phyloP scores from a whole-genome alignment of 92 coral and sea anemone genomes.

The Bergia sp. region DNA sequence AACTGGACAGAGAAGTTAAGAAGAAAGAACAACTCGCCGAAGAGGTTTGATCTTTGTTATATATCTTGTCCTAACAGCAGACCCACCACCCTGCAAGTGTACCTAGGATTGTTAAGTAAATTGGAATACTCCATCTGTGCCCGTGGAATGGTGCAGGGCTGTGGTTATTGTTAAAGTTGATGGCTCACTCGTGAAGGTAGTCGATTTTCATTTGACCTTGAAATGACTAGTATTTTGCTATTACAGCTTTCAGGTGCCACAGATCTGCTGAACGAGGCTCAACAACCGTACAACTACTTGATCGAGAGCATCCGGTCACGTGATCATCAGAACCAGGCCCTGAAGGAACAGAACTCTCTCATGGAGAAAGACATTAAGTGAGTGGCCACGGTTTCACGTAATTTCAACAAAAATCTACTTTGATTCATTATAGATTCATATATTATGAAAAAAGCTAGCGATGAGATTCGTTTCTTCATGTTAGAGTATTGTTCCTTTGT shows the following conservation, averaged over 20 bases:
- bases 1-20: slow-evolving; percentile 79
- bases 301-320: slow-evolving; percentile 96
- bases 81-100: too few relatives aligned
- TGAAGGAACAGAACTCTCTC: slow-evolving; percentile 72
- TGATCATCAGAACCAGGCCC: slow-evolving; percentile 80
- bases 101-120: too few relatives aligned
- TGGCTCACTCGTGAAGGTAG: too few relatives aligned
- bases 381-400: background rate
- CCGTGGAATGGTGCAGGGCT: too few relatives aligned
- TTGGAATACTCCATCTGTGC: too few relatives aligned
- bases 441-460: too few relatives aligned
- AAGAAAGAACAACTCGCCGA: slow-evolving; percentile 86
- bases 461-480: too few relatives aligned
- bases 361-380: slow-evolving; percentile 85
- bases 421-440: too few relatives aligned
- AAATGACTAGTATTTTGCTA: background rate
- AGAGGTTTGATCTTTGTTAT: slow-evolving; percentile 62
- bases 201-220: too few relatives aligned
- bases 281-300: slow-evolving; percentile 94
- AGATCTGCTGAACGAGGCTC: slow-evolving; percentile 91
- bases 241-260: slow-evolving; percentile 83
- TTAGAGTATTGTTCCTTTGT: too few relatives aligned
- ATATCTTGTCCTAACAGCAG: background rate
- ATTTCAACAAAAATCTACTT: too few relatives aligned
- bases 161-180: too few relatives aligned